phyloP scores from a whole-genome alignment of 1,140 invertebrate species.

The Papilio aristodemus region DNA sequence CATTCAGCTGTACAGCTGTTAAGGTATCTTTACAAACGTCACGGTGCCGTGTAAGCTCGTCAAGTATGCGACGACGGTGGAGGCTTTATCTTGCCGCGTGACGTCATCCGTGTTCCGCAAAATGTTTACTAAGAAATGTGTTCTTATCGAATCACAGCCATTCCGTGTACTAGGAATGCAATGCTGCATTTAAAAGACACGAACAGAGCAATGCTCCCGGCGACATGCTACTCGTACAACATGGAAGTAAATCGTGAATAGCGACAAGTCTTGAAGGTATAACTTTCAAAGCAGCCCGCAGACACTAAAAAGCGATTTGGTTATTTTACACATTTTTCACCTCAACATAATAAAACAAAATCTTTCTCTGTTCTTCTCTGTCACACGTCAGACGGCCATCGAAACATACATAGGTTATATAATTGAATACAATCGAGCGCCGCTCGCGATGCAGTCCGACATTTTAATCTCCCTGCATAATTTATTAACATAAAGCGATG shows the following conservation, averaged over 20 bases:
- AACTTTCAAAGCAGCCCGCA: too few relatives aligned
- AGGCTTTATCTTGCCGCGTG: not conserved
- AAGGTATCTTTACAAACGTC: not conserved
- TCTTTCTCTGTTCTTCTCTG: too few relatives aligned
- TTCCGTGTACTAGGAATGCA: not conserved
- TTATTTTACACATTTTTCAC: too few relatives aligned
- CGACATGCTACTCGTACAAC: too few relatives aligned
- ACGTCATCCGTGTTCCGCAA: not conserved
- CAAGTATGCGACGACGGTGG: not conserved
- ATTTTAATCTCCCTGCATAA: not conserved
- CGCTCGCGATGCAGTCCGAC: not conserved
- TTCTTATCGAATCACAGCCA: not conserved
- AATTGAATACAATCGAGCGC: too few relatives aligned
- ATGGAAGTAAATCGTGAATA: too few relatives aligned
- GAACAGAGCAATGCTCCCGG: not conserved
- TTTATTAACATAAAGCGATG: not conserved
- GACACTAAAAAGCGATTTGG: too few relatives aligned
- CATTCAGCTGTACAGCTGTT: not conserved
- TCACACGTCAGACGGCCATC: too few relatives aligned
- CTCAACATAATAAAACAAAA: too few relatives aligned
- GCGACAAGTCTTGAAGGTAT: too few relatives aligned
- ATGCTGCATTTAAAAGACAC: not conserved
- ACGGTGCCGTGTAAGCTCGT: not conserved
- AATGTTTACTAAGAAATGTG: conserved; percentile 3
- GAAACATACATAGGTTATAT: too few relatives aligned